Evolutionary conservation across 2,888 invertebrate species (phyloP).

Genomic region (Eurois occulta): DNA sequence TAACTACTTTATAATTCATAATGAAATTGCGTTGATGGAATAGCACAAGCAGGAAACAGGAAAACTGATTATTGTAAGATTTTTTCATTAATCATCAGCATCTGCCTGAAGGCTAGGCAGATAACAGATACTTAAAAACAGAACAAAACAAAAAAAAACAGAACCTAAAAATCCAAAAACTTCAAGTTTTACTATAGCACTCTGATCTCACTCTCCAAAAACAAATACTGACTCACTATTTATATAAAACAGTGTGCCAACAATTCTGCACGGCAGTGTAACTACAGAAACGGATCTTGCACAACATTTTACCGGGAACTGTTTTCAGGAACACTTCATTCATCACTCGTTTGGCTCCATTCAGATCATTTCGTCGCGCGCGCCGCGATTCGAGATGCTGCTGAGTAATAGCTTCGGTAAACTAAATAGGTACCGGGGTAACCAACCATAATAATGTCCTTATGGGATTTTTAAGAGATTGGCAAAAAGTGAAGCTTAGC

Average conservation of each 20-base stretch:
- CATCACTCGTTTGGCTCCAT: constrained; percentile 71
- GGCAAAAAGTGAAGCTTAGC: neutral
- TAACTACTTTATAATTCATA: neutral
- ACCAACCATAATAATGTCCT: neutral
- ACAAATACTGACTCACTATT: constrained; percentile 39
- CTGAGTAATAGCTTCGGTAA: constrained; percentile 30
- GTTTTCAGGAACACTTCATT: constrained; percentile 71
- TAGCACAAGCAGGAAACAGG: neutral
- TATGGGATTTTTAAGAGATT: neutral
- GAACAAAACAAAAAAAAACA: no score
- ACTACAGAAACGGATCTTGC: constrained; percentile 68
- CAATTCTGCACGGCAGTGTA: constrained; percentile 43
- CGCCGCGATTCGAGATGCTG: constrained; percentile 21
- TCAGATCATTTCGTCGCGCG: constrained; percentile 52
- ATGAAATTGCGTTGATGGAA: neutral
- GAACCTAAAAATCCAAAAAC: neutral
- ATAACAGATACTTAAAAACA: no score
- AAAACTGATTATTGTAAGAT: neutral
- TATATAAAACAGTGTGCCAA: constrained; percentile 40
- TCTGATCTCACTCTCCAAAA: constrained; percentile 1
- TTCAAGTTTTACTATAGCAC: neutral
- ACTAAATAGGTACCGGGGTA: neutral
- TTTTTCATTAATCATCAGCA: neutral
- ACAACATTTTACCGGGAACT: constrained; percentile 71
- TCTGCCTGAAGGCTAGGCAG: neutral